These are phyloP conservation scores for Parapsyche elsis DNA, from an alignment of 1,140 invertebrate species.

Conservation along the genomic window DNA sequence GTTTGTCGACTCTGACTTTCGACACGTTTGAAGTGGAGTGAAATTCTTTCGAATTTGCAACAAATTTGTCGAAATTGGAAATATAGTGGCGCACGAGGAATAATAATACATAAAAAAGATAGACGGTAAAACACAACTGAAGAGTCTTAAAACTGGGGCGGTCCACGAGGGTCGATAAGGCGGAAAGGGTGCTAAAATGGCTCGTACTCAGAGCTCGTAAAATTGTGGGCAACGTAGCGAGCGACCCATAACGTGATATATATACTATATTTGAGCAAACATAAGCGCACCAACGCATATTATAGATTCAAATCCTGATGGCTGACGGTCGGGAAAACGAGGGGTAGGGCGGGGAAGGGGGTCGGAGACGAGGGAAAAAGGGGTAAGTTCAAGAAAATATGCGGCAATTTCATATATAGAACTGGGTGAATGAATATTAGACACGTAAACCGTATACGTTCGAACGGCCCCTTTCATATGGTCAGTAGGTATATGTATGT, in stretches of 20 bases:
- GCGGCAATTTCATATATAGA: not conserved
- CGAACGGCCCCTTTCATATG: too few species aligned
- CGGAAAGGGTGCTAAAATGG: constrained; percentile 46
- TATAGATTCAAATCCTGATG: not conserved
- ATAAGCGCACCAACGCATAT: not conserved
- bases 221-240: constrained; percentile 35
- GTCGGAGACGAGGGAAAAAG: not conserved
- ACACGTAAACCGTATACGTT: not conserved
- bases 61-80: not conserved
- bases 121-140: not conserved
- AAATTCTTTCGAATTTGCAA: not conserved
- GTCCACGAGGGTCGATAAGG: not conserved
- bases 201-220: constrained; percentile 37
- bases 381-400: not conserved
- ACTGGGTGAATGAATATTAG: not conserved
- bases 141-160: constrained; percentile 1
- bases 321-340: not conserved
- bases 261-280: not conserved
- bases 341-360: not conserved
- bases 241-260: too few species aligned
- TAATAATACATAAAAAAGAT: constrained; percentile 13
- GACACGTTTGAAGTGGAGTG: too few species aligned
- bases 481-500: too few species aligned
- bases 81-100: not conserved
- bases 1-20: too few species aligned